Base-by-base conservation (phyloP, 2,797 vertebrate species). In the Eidolon dupreanum region DNA sequence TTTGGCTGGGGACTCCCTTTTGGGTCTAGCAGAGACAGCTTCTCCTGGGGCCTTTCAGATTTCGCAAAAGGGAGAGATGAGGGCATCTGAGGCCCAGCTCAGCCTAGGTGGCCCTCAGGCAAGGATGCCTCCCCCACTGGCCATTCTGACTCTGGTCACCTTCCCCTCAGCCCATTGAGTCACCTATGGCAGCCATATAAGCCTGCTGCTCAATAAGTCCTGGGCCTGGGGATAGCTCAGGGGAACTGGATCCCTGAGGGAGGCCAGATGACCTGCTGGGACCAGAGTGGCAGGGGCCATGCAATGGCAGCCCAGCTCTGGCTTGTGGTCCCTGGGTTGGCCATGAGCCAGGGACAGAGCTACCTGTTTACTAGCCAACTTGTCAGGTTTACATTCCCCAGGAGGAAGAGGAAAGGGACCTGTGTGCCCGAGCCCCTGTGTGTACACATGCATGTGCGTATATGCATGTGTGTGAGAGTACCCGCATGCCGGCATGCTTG, bases 221-320 rank as follows among this genome's bases (percentile, higher is more conserved):
- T 8, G 26, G 65, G 84, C 59, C 17, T 4, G 16, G 1, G 20
- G 73, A 16, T 28, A 24, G 31, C 78, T 78, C 79, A 9, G 53
- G 59, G 36, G 12, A 70, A 61, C 65, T 74, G 43, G 41, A n/a
- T 70, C 43, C 61, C 71, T 41, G 36, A 82, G 53, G 57, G 43
- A 82, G 33, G 55, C 17, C 31, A 6, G 7, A 13, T 46, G 46
- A 65, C 51, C 59, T 36, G 41, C 49, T 78, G 70, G 77, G 55
- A n/a, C 5, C 0, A 0, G 59, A 4, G 4, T 43, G 12, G 22
- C 4, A 2, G 46, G 46, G 19, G 16, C 28, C 28, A 4, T 13
- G 66, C 36, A 74, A 59, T 8, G 57, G 51, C 38, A 5, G 53
- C 28, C 36, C 6, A 5, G 38, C 85, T 85, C 26, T 33, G 84